These are phyloP conservation scores for Macroglossus sobrinus DNA, from an alignment of 2,113 vertebrate genomes.

Conservation along the genomic window DNA sequence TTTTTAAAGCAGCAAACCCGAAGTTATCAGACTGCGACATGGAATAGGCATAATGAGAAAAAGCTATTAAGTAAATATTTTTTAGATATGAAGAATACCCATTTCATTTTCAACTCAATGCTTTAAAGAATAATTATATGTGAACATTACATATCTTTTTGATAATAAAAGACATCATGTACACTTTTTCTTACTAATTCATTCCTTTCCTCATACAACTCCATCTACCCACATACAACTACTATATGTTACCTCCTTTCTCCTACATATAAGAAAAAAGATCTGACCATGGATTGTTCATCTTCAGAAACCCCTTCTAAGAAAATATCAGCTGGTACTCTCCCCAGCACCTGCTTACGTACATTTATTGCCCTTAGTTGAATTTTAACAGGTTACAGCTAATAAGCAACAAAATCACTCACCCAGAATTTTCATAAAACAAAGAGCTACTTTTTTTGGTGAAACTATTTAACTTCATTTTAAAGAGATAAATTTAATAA, in stretches of 20 bases:
- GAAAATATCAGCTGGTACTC: background rate
- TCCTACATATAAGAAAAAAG: background rate
- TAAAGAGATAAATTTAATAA: slow-evolving; percentile 26
- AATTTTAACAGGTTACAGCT: slow-evolving; percentile 52
- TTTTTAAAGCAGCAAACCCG: background rate
- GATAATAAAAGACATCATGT: background rate
- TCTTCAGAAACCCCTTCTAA: background rate
- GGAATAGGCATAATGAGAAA: background rate
- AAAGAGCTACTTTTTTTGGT: background rate
- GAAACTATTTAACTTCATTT: slow-evolving; percentile 14
- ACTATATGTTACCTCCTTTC: background rate
- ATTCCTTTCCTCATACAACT: background rate
- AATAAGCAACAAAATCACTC: slow-evolving; percentile 32
- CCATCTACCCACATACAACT: background rate
- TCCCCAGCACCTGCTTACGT: background rate
- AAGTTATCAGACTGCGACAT: background rate
- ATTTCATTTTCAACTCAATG: background rate
- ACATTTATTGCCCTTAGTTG: background rate
- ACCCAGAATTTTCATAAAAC: slow-evolving; percentile 23
- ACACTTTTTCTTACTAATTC: background rate
- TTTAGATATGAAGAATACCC: background rate
- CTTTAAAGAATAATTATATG: background rate
- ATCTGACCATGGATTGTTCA: background rate
- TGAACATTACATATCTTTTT: background rate
- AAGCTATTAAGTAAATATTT: background rate